These are phyloP conservation scores for Drosophila lacicola DNA, from an alignment of 2,888 invertebrate species.

Conservation along the genomic window DNA sequence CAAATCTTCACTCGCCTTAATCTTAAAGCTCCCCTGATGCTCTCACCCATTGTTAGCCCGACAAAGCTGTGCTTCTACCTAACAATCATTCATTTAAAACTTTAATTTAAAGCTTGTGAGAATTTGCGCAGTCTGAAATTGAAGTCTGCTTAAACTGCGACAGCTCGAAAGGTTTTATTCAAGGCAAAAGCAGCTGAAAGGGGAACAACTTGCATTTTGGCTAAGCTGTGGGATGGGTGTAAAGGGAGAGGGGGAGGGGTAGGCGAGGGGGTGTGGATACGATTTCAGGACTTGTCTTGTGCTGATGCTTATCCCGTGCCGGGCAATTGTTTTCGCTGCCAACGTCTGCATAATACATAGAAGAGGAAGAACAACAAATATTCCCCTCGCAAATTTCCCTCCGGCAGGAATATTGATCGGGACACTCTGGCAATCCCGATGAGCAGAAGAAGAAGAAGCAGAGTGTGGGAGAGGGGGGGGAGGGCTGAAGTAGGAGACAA, in stretches of 20 bases:
- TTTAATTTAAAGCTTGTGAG: neutral
- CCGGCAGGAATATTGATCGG: no score
- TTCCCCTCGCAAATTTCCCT: no score
- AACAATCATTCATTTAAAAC: neutral
- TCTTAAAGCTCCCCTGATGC: no score
- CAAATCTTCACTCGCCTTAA: no score
- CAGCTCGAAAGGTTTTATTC: conserved; percentile 23
- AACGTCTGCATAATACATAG: conserved; percentile 42
- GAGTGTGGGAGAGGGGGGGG: no score
- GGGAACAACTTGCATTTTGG: conserved; percentile 7
- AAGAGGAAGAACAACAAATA: conserved; percentile 6
- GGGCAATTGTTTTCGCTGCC: conserved; percentile 22
- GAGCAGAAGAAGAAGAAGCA: conserved; percentile 19
- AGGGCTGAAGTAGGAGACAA: no score
- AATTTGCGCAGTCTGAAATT: conserved; percentile 4
- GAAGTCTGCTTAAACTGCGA: neutral
- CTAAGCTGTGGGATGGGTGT: neutral
- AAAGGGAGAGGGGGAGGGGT: no score
- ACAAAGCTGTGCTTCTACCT: no score
- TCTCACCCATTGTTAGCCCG: no score
- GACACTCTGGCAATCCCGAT: conserved; percentile 49
- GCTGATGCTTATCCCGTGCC: conserved; percentile 32
- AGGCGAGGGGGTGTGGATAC: neutral
- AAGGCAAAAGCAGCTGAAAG: neutral
- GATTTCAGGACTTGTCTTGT: conserved; percentile 53